These are phyloP conservation scores for Eulemur macaco DNA, from an alignment of 2,113 vertebrate genomes.

Conservation along the genomic window DNA sequence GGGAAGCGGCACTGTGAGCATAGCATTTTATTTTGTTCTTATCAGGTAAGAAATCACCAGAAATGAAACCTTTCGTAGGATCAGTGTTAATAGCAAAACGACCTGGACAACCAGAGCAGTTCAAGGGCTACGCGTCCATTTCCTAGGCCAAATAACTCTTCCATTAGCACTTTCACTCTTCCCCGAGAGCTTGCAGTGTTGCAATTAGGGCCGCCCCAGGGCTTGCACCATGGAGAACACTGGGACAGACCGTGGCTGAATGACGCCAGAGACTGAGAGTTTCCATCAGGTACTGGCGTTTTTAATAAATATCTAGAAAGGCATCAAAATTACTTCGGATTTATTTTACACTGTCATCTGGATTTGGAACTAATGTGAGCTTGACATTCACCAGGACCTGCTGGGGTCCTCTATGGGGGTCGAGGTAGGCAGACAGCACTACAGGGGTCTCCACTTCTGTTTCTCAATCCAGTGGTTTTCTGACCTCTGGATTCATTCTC, in stretches of 20 bases:
- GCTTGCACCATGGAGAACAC: not conserved
- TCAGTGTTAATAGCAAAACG: not conserved
- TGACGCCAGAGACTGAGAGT: not conserved
- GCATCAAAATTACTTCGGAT: not conserved
- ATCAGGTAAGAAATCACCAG: not conserved
- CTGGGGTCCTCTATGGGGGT: not conserved
- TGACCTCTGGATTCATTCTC: not conserved
- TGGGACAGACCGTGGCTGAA: not conserved
- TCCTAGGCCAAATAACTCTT: not conserved
- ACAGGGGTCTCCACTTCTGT: not conserved
- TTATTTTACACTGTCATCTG: not conserved
- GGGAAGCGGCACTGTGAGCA: not conserved
- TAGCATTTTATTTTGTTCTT: constrained; percentile 5
- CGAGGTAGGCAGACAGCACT: not conserved
- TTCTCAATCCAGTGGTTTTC: not conserved
- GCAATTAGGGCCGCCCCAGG: not conserved
- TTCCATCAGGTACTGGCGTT: not conserved
- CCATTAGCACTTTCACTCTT: not conserved
- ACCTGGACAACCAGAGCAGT: too few relatives aligned
- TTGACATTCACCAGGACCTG: not conserved
- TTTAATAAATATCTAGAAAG: not conserved
- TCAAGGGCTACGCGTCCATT: not conserved
- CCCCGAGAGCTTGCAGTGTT: not conserved
- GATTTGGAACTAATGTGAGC: not conserved
- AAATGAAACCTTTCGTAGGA: not conserved